phyloP scores from a whole-genome alignment of 2,797 vertebrate genomes.

The Diplodus puntazzo region DNA sequence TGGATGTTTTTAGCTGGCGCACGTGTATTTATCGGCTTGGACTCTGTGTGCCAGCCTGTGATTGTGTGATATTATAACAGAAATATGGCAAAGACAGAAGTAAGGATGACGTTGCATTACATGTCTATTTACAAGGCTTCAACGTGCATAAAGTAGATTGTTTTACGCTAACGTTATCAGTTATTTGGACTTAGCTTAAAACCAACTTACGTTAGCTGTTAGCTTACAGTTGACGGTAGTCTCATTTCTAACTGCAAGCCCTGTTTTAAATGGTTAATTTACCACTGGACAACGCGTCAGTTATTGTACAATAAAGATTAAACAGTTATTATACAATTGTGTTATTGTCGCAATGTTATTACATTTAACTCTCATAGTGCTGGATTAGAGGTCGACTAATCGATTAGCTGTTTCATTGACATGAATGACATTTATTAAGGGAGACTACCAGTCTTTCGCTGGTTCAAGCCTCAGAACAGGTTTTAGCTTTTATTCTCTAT shows the following conservation, averaged over 20 bases:
- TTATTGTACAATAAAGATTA: neutral
- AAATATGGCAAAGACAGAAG: constrained; percentile 62
- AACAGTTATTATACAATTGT: no score
- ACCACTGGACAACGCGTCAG: neutral
- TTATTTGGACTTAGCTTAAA: neutral
- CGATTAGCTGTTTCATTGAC: neutral
- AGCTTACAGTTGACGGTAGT: constrained; percentile 15
- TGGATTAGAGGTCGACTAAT: neutral
- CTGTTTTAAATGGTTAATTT: neutral
- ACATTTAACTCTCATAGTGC: neutral
- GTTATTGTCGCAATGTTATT: neutral
- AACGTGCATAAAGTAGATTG: accelerated
- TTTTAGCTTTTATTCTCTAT: neutral
- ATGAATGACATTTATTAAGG: neutral
- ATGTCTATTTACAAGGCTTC: neutral
- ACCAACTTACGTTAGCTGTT: neutral
- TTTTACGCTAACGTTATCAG: neutral
- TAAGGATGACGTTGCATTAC: constrained; percentile 33
- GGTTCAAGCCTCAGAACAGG: neutral
- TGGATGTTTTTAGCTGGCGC: constrained; percentile 24
- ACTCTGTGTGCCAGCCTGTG: accelerated
- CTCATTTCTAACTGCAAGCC: no score
- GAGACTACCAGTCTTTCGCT: accelerated
- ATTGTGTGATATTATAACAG: neutral
- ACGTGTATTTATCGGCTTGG: constrained; percentile 22